These are phyloP conservation scores for Xerus rutilus DNA, from an alignment of 2,797 vertebrate species.

Conservation along the genomic window DNA sequence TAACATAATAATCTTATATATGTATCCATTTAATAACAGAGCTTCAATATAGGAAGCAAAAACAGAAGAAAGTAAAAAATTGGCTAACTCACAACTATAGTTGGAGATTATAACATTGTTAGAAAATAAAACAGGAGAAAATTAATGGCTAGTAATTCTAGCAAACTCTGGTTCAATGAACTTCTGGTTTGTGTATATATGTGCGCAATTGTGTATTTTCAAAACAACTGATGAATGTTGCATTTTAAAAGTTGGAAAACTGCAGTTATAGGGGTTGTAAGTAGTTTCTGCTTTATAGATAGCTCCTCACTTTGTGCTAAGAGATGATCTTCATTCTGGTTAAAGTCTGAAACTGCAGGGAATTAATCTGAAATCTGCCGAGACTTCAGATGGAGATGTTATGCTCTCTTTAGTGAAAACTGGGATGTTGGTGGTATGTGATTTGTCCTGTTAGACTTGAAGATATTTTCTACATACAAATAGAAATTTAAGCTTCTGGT, in stretches of 20 bases:
- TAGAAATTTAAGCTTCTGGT: neutral
- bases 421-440: neutral
- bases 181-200: no score
- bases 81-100: neutral
- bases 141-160: no score
- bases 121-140: no score
- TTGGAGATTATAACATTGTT: neutral
- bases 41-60: neutral
- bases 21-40: neutral
- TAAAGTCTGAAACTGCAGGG: neutral
- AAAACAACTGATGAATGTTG: neutral
- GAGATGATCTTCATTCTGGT: neutral
- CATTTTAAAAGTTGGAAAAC: neutral
- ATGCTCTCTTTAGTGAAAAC: neutral
- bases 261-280: neutral
- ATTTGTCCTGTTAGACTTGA: neutral
- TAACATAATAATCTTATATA: neutral
- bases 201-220: no score
- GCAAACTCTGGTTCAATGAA: no score
- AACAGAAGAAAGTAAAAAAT: constrained; percentile 16
- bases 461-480: neutral
- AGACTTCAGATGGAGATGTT: neutral
- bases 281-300: neutral
- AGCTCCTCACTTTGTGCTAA: neutral
- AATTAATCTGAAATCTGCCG: neutral